Conservation (phyloP, 2,797 vertebrate species). For the Cyclopterus lumpus region DNA sequence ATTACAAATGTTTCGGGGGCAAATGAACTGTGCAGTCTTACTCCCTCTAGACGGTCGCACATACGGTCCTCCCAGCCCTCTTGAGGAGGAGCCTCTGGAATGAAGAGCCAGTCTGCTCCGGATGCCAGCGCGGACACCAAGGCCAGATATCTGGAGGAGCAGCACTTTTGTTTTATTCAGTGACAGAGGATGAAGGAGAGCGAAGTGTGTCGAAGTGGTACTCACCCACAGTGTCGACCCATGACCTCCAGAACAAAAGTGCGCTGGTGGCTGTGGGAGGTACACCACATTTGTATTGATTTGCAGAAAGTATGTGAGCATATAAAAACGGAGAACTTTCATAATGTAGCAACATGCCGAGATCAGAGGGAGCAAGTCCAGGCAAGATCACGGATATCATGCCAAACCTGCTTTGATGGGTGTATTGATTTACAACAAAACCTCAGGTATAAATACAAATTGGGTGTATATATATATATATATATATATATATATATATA, state of each 20-base stretch:
- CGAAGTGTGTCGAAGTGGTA: conserved; percentile 9
- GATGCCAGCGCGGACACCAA: conserved; percentile 94
- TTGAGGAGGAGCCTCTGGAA: conserved; percentile 92
- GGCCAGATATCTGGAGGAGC: conserved; percentile 88
- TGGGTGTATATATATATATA: not conserved
- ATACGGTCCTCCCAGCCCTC: conserved; percentile 95
- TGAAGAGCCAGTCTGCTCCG: conserved; percentile 96
- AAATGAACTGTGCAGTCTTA: conserved; percentile 57
- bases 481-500: too few species aligned
- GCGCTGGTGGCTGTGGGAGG: conserved; percentile 90
- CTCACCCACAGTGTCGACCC: conserved; percentile 97
- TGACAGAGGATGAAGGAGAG: not conserved
- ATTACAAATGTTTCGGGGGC: not conserved
- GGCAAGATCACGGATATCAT: conserved; percentile 16
- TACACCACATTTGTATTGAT: not conserved
- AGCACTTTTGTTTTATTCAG: not conserved
- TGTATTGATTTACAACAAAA: not conserved
- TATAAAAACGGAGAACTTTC: not conserved
- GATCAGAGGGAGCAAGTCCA: conserved; percentile 39
- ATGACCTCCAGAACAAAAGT: conserved; percentile 97
- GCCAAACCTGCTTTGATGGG: not conserved
- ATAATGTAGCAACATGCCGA: not conserved
- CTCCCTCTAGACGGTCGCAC: conserved; percentile 90
- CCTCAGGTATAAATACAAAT: not conserved
- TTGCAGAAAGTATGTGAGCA: not conserved